Evolutionary conservation across 2,888 invertebrate genomes (phyloP).

Genomic region (Ligdia adustata): DNA sequence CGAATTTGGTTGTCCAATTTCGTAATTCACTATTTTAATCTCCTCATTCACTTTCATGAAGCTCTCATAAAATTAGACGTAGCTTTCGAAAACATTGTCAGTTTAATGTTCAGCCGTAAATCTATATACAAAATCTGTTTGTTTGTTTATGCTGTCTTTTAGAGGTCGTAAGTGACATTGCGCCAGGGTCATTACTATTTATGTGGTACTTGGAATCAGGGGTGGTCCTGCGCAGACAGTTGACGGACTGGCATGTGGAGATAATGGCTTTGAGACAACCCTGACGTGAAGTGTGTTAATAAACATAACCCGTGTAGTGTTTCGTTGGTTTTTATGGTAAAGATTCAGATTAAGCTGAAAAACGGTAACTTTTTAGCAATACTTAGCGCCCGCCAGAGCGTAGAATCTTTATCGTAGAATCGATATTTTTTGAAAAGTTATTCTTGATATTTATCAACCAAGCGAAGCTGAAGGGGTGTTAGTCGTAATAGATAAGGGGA

Average conservation of each 20-base stretch:
- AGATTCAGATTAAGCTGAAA: too few relatives aligned
- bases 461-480: too few relatives aligned
- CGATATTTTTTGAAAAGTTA: too few relatives aligned
- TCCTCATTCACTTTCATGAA: slow-evolving; percentile 1
- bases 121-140: slow-evolving; percentile 39
- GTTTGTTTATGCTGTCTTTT: slow-evolving; percentile 38
- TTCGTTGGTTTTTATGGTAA: too few relatives aligned
- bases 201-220: slow-evolving; percentile 59
- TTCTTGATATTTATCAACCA: too few relatives aligned
- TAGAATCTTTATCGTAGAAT: too few relatives aligned
- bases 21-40: slow-evolving; percentile 7
- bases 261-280: slow-evolving; percentile 8
- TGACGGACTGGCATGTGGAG: slow-evolving; percentile 38
- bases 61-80: slow-evolving; percentile 18
- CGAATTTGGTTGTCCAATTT: slow-evolving; percentile 3
- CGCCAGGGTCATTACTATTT: slow-evolving; percentile 55
- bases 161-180: slow-evolving; percentile 41
- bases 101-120: slow-evolving; percentile 33
- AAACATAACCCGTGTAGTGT: too few relatives aligned
- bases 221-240: slow-evolving; percentile 44
- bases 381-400: too few relatives aligned
- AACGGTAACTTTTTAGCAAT: too few relatives aligned
- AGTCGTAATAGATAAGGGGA: too few relatives aligned
- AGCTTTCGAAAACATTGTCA: slow-evolving; percentile 27
- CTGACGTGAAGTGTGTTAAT: neutral